Percentiles rank a stretch among this genome's conserved stretches.
Conservation (phyloP, 2,888 invertebrate genomes). For the Augiades crinisus region DNA sequence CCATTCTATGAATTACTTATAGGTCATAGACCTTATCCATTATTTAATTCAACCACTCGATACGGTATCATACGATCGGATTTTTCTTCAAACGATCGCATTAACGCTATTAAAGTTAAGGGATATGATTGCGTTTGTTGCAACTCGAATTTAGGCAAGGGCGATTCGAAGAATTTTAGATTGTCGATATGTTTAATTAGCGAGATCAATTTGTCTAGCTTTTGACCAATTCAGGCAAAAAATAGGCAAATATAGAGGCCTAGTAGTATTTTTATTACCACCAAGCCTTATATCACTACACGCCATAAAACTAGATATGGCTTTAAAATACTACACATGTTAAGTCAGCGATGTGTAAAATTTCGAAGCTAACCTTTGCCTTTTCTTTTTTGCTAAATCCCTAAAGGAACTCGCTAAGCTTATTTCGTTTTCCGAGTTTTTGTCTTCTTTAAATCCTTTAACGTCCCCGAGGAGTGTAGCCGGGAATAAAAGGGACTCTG, state of each 20-base stretch:
- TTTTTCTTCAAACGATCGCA: conserved; percentile 20
- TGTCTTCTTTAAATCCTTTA: conserved; percentile 59
- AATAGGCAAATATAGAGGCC: not conserved
- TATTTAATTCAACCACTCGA: conserved; percentile 61
- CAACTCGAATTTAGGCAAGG: no score
- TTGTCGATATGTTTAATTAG: no score
- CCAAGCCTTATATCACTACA: not conserved
- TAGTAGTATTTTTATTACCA: not conserved
- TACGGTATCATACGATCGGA: conserved; percentile 45
- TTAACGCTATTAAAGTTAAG: conserved; percentile 10
- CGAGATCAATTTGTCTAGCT: no score
- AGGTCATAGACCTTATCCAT: conserved; percentile 75
- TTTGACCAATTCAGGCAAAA: no score
- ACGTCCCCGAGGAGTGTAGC: conserved; percentile 53
- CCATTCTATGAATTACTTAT: conserved; percentile 79
- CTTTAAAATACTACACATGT: not conserved
- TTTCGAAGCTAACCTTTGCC: not conserved
- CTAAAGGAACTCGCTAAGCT: conserved; percentile 34
- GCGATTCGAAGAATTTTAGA: no score
- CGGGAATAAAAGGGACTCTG: conserved; percentile 57
- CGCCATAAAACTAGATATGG: not conserved
- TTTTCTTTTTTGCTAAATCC: not conserved
- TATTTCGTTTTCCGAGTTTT: conserved; percentile 47
- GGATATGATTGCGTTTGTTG: not conserved
- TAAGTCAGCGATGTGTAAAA: not conserved